Base-by-base conservation (phyloP, 1,140 invertebrate species). In the Chironomus striatipennis region DNA sequence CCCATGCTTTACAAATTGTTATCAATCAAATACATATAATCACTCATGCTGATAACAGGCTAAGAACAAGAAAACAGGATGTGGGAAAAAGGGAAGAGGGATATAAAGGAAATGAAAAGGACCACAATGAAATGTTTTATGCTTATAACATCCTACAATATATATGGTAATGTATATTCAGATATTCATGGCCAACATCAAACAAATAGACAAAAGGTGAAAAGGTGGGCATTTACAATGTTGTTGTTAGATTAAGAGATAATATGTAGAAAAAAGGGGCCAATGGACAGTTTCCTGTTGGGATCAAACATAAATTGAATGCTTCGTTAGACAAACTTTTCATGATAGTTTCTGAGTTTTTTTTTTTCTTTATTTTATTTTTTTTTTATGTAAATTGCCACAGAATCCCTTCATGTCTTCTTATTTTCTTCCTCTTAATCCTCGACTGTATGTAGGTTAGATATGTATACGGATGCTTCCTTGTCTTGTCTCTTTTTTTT, bases 281-380 rank as follows among this genome's bases (percentile, higher is more conserved):
- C 47, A 57, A 57, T 57, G 47, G n/a, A 15, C n/a, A 57, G 47
- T 57, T 57, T 57, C 47, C 47, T 57, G 65, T 70, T 70, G 65
- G 65, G 65, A 70, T 70, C 65, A 70, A 70, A 70, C 18, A 70
- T 70, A 70, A 70, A 70, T 70, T 21, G 17, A 70, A 21, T 70
- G 65, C 65, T 70, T 70, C 65, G 65, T 70, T 70, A 70, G 65
- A 70, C 18, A 70, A 17, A 70, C 20, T 57, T n/a, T 57, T n/a
- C 24, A 34, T 57, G n/a, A 57, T 57, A 57, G 47, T 57, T 57
- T 57, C n/a, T 57, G n/a, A n/a, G n/a, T 57, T 10, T 10, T 57
- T 12, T 2, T 57, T 12, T 57, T 7, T 34, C 5, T 34, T 34
- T 34, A 34, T 57, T 10, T 10, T 57, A 4, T 2, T 57, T 12